Percentiles rank a stretch among this genome's conserved stretches.
These are phyloP conservation scores for Jacana jacana DNA, from an alignment of 2,113 vertebrate genomes.

Conservation along the genomic window DNA sequence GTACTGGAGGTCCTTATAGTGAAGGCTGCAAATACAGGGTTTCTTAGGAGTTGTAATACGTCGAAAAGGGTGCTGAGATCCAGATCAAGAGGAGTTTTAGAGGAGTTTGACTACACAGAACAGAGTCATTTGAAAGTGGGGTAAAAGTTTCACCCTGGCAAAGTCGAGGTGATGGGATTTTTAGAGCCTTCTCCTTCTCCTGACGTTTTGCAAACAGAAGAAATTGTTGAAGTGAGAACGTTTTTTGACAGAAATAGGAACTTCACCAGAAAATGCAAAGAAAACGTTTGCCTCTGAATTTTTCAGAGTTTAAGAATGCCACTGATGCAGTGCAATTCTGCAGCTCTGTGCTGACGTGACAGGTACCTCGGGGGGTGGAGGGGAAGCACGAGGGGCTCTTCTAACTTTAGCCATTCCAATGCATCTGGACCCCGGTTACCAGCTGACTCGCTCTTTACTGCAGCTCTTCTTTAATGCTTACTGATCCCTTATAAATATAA, in stretches of 20 bases:
- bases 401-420: neutral
- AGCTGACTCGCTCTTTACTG: neutral
- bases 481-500: constrained; percentile 39
- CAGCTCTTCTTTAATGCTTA: constrained; percentile 6
- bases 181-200: neutral
- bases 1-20: neutral
- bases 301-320: neutral
- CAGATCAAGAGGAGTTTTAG: neutral
- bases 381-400: neutral
- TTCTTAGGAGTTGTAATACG: neutral
- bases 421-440: neutral
- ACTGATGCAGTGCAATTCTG: too few species aligned
- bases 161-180: neutral
- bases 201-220: neutral
- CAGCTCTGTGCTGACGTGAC: too few species aligned
- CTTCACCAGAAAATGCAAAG: neutral
- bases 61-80: neutral
- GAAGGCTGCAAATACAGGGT: neutral
- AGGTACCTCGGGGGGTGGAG: neutral
- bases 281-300: neutral
- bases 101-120: neutral
- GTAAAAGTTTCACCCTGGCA: neutral
- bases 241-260: neutral
- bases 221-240: neutral
- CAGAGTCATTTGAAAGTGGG: neutral